phyloP scores from a whole-genome alignment of 2,113 vertebrate species.

The Microtus richardsoni region DNA sequence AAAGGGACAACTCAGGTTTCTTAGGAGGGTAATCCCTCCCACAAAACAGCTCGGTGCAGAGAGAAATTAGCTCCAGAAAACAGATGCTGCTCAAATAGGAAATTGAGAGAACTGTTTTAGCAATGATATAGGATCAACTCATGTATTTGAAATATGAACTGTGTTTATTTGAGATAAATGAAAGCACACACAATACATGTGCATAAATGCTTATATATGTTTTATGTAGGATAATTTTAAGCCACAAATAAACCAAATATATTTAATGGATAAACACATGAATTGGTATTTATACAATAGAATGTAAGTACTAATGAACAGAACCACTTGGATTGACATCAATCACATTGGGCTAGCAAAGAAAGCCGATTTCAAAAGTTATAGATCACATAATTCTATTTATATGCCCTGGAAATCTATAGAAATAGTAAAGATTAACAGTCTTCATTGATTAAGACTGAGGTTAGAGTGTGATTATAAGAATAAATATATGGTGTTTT shows the following conservation, averaged over 20 bases:
- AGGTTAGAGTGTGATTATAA: background rate
- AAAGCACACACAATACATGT: background rate
- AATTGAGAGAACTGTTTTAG: background rate
- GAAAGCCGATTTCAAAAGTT: background rate
- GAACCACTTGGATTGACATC: background rate
- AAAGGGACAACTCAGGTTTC: background rate
- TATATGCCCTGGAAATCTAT: background rate
- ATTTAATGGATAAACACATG: background rate
- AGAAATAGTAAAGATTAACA: background rate
- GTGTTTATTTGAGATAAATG: conserved; percentile 2
- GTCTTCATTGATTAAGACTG: background rate
- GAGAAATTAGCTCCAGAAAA: background rate
- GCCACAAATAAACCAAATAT: background rate
- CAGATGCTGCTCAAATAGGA: background rate
- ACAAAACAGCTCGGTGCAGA: background rate
- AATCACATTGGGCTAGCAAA: background rate
- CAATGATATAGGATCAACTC: background rate
- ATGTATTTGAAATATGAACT: background rate
- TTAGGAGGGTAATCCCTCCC: background rate
- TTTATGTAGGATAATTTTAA: background rate
- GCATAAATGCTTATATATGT: background rate
- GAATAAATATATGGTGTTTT: background rate
- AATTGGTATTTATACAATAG: background rate
- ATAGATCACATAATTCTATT: background rate
- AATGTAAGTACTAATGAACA: background rate